Conservation (phyloP, 2,113 vertebrate genomes). For the Oceanodroma tethys region DNA sequence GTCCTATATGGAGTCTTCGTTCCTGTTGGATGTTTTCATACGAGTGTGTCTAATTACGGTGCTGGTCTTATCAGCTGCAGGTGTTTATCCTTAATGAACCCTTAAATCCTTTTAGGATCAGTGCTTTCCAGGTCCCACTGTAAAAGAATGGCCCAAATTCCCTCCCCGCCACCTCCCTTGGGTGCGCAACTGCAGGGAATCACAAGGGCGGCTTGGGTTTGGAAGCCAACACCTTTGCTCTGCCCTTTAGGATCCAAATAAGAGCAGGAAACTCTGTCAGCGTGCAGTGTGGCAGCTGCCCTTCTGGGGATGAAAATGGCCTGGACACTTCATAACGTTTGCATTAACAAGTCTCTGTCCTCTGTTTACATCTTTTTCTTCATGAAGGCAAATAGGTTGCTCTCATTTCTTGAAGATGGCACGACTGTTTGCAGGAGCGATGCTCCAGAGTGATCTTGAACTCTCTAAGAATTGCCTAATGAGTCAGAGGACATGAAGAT, state of each 20-base stretch:
- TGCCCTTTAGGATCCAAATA: not conserved
- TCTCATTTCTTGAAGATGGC: not conserved
- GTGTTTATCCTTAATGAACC: not conserved
- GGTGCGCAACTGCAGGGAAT: not conserved
- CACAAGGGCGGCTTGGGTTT: not conserved
- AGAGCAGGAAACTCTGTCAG: not conserved
- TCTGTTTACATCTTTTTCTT: not conserved
- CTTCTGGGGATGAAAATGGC: not conserved
- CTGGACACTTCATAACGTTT: not conserved
- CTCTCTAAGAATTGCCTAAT: conserved; percentile 9
- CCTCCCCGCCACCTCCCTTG: not conserved
- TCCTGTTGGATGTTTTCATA: not conserved
- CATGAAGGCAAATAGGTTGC: not conserved
- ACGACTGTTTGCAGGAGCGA: not conserved
- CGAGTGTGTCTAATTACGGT: not conserved
- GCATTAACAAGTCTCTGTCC: not conserved
- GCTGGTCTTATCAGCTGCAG: not conserved
- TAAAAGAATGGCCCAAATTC: not conserved
- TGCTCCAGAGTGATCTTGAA: not conserved
- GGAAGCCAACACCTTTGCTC: not conserved
- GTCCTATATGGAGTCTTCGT: rapidly evolving
- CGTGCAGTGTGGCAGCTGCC: not conserved
- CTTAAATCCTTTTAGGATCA: not conserved
- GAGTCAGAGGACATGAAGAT: conserved; percentile 5
- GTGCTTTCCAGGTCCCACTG: not conserved